These are phyloP conservation scores for Pollenia griseotomentosa DNA, from an alignment of 2,888 invertebrate species.

Conservation along the genomic window DNA sequence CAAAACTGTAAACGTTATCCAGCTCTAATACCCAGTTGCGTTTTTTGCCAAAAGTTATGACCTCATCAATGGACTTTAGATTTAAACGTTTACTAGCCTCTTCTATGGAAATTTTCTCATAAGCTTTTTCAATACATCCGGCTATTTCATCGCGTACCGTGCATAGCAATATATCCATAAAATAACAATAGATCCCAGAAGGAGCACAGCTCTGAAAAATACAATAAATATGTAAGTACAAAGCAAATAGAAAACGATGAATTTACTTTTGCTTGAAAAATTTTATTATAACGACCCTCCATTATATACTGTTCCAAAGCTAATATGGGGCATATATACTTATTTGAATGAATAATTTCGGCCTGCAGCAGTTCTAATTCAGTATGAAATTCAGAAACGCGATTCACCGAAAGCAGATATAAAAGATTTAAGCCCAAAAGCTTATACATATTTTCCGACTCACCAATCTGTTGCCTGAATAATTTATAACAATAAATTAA, in stretches of 20 bases:
- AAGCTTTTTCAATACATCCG: slow-evolving; percentile 98
- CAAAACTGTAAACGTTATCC: slow-evolving; percentile 93
- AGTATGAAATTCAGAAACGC: slow-evolving; percentile 99
- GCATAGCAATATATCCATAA: slow-evolving; percentile 97
- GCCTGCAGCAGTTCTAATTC: slow-evolving; percentile 96
- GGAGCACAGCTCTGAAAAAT: slow-evolving; percentile 93
- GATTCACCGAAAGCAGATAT: slow-evolving; percentile 96
- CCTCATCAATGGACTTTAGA: slow-evolving; percentile 90
- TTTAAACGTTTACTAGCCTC: slow-evolving; percentile 96
- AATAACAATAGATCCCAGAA: slow-evolving; percentile 96
- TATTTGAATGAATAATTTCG: slow-evolving; percentile 95
- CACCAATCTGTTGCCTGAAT: slow-evolving; percentile 90
- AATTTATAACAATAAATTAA: background rate
- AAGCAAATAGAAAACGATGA: background rate
- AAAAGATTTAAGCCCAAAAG: slow-evolving; percentile 96
- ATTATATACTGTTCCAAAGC: slow-evolving; percentile 99
- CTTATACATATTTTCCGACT: slow-evolving; percentile 97
- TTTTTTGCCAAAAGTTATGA: slow-evolving; percentile 92
- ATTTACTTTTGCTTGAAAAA: slow-evolving; percentile 92
- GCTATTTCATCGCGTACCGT: slow-evolving; percentile 99
- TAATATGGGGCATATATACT: slow-evolving; percentile 97
- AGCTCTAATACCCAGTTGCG: slow-evolving; percentile 92
- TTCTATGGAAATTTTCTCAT: slow-evolving; percentile 92
- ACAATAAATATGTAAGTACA: background rate
- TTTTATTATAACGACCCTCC: slow-evolving; percentile 99